Base-by-base conservation (phyloP, 2,888 invertebrate genomes). In the Liodrosophila aerea region DNA sequence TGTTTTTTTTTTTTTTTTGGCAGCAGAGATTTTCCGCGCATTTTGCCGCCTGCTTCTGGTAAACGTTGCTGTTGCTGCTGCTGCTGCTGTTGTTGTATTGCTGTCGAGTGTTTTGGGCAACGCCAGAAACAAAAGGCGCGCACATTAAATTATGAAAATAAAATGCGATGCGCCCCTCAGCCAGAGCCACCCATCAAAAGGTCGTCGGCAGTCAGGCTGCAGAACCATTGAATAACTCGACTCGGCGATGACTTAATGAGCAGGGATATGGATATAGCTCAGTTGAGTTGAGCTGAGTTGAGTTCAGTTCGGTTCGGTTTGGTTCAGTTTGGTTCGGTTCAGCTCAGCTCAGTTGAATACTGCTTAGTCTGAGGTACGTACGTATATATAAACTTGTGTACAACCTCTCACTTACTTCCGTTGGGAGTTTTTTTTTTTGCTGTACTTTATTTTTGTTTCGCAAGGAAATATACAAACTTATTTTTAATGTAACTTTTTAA, bases 61-160 rank as follows among this genome's bases (percentile, higher is more conserved):
- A 22, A 31, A 12, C 46, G 44, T 33, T 60, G 40, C 27, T 57
- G 56, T 45, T 63, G 31, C 8, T 31, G 39, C 30, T 53, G 41
- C 15, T 44, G 29, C 30, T 33, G 15, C 33, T 46, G 45, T 31
- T 53, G 18, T 40, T 60, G 56, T 52, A 68, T 47, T 39, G 22
- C 22, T 58, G 70, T 76, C 66, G 74, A 83, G 78, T 78, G 84
- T 78, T 78, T 73, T 68, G 78, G 76, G 76, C 76, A 83, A 46
- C 62, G 64, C 65, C 70, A 63, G 65, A 80, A 74, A 73, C 62
- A 73, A 66, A 69, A 73, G 81, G 69, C 72, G 65, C 68, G 43
- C 65, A 78, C 81, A 83, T 83, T 83, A 78, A 78, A 80, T 78
- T 83, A 78, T 78, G 74, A 78, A 78, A 83, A 76, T 68, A 76